Conservation (phyloP, 2,113 vertebrate species). For the Leucosticte australis region DNA sequence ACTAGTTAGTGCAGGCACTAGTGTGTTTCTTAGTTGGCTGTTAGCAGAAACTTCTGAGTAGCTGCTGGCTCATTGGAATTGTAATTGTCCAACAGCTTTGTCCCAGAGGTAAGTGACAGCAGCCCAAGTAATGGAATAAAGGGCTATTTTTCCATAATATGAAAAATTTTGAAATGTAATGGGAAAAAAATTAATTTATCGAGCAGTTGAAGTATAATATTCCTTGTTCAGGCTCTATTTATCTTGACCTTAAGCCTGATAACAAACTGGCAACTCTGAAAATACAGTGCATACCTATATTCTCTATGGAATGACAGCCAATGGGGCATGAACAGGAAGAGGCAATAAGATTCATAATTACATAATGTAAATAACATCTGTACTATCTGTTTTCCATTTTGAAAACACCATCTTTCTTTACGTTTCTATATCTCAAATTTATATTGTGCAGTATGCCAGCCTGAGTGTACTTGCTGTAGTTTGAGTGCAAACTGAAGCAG, state of each 20-base stretch:
- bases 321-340: slow-evolving; percentile 41
- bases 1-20: background rate
- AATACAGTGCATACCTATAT: slow-evolving; percentile 28
- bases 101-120: background rate
- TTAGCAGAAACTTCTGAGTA: background rate
- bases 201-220: background rate
- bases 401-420: slow-evolving; percentile 54
- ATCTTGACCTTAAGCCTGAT: slow-evolving; percentile 18
- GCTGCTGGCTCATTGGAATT: background rate
- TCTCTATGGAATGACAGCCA: slow-evolving; percentile 50
- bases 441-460: background rate
- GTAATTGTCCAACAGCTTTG: background rate
- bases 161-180: background rate
- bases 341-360: slow-evolving; percentile 63
- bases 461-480: background rate
- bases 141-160: background rate
- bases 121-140: background rate
- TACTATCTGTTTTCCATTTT: slow-evolving; percentile 53
- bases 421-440: background rate
- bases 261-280: slow-evolving; percentile 50
- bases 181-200: background rate
- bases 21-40: background rate
- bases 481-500: background rate
- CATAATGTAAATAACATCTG: slow-evolving; percentile 55
- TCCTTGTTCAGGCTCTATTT: background rate